Evolutionary conservation across 2,888 invertebrate species (phyloP).

Genomic region (Phragmatobia fuliginosa): DNA sequence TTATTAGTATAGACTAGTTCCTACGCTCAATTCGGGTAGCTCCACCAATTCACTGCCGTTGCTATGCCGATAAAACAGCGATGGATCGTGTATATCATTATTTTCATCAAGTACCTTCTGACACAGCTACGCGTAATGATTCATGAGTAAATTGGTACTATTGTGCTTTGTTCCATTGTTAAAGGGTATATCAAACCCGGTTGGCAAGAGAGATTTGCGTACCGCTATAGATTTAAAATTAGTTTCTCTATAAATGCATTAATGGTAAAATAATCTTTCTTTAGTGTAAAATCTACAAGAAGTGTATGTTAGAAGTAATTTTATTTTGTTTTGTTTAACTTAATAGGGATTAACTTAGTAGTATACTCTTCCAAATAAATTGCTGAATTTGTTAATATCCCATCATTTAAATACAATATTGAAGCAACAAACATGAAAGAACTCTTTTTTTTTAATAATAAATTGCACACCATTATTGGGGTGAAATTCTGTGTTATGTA

Average conservation of each 20-base stretch:
- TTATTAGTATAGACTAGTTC: too few relatives aligned
- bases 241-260: neutral
- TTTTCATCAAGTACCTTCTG: slow-evolving; percentile 39
- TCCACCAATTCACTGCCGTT: slow-evolving; percentile 3
- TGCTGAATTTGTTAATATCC: too few relatives aligned
- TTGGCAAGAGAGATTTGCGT: slow-evolving; percentile 39
- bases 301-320: too few relatives aligned
- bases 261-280: neutral
- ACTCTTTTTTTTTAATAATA: too few relatives aligned
- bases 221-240: slow-evolving; percentile 28
- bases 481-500: too few relatives aligned
- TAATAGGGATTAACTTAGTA: too few relatives aligned
- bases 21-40: slow-evolving; percentile 11
- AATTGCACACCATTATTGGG: too few relatives aligned
- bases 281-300: too few relatives aligned
- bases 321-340: too few relatives aligned
- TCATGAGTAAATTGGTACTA: slow-evolving; percentile 47
- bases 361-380: too few relatives aligned
- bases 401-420: neutral
- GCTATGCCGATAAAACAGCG: slow-evolving; percentile 17
- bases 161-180: slow-evolving; percentile 55
- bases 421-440: neutral
- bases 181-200: slow-evolving; percentile 34
- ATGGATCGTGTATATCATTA: slow-evolving; percentile 1
- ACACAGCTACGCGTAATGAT: slow-evolving; percentile 39